Evolutionary conservation across 2,797 vertebrate species (phyloP), one percentile per base, ranked within the genome.

Genomic region (Diplodus puntazzo): DNA sequence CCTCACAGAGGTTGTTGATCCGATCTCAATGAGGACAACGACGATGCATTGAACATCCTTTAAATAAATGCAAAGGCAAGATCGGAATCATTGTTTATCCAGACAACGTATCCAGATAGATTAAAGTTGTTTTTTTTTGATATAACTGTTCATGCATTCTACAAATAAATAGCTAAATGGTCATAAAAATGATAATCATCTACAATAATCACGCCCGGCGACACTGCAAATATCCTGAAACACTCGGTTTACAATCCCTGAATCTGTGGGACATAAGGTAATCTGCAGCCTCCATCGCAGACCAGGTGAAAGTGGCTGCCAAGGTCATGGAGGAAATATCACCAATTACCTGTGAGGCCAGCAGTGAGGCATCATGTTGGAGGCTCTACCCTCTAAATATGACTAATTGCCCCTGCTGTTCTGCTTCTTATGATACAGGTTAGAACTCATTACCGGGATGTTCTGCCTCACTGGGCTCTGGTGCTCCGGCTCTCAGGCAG

Each of bases 381-480:
- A 75, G 83, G 58, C 75, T 66, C 83, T 66, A 9, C 81, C 75
- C 79, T 85, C 88, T 90, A 89, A 92, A 92, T 85, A 70, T 83
- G 84, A 92, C 90, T 93, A 93, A 93, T 93, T 87, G 83, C 66
- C 69, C 81, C 84, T 79, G 86, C 90, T 93, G 92, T 86, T 87
- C 78, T 68, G 82, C 88, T 73, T 83, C 78, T 91, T 63, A 83
- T 79, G 83, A 90, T 83, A 78, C 88, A 90, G 86, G 89, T 88
- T 88, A 85, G 52, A 90, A 79, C 88, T 92, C 90, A 92, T 92
- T 91, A 92, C 70, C 11, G 20, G 64, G 78, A 76, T 77, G 89
- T 89, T 88, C 73, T 30, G 61, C 85, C 82, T 89, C 85, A 4
- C 80, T 60, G 80, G 73, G 69, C 73, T 55, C 58, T 21, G 39